These are phyloP conservation scores for Astreopora myriophthalma DNA, from an alignment of 64 coral and sea anemone genomes.

Conservation along the genomic window DNA sequence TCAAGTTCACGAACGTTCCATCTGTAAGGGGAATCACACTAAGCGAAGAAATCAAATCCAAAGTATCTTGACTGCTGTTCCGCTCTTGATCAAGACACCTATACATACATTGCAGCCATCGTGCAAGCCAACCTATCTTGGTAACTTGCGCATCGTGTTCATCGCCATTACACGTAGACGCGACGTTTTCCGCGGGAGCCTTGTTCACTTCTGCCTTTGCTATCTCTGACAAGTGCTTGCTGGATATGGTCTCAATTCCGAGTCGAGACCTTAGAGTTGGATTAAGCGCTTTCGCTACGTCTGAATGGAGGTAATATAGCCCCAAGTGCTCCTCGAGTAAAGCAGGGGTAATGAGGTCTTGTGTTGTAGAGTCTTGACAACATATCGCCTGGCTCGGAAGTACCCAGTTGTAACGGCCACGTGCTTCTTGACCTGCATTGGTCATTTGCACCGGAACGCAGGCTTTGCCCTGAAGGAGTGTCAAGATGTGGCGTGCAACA, in stretches of 20 bases:
- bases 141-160: not conserved
- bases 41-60: slow-evolving; percentile 69
- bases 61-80: slow-evolving; percentile 69
- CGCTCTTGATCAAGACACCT: slow-evolving; percentile 86
- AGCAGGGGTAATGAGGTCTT: slow-evolving; percentile 37
- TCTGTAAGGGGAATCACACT: slow-evolving; percentile 65
- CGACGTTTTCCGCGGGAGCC: not conserved
- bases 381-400: slow-evolving; percentile 79
- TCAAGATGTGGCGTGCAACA: slow-evolving; percentile 73
- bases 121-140: slow-evolving; percentile 65
- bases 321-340: slow-evolving; percentile 69
- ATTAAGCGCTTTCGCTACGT: slow-evolving; percentile 62
- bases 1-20: slow-evolving; percentile 62
- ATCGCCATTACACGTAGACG: not conserved
- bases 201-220: slow-evolving; percentile 63
- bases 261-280: slow-evolving; percentile 73
- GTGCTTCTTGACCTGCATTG: not conserved
- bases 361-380: slow-evolving; percentile 57
- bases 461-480: slow-evolving; percentile 69
- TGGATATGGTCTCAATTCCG: slow-evolving; percentile 78
- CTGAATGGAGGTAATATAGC: slow-evolving; percentile 66
- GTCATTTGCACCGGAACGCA: slow-evolving; percentile 67
- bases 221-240: slow-evolving; percentile 85
- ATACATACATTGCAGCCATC: slow-evolving; percentile 86
- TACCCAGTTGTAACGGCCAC: slow-evolving; percentile 49